Base-by-base conservation (phyloP, 1,140 invertebrate genomes). In the Diploscapter pachys region DNA sequence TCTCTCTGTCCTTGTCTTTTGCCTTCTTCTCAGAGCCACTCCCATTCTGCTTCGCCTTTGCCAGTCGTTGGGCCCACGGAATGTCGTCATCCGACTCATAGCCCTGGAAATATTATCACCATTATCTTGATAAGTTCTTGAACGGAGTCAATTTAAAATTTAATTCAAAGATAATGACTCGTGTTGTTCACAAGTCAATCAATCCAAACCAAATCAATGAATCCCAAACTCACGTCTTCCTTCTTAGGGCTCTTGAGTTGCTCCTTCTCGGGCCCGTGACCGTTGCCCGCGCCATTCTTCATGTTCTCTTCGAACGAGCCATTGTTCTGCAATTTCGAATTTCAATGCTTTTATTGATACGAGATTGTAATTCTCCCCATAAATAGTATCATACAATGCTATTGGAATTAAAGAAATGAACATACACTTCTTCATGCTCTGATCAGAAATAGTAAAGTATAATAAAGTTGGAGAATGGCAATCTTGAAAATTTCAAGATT, bases 1-100 rank as follows among this genome's bases (percentile, higher is more conserved):
- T 65, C 31, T 72, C 69, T 13, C 80, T 79, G 4, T 68, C 63
- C 56, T 73, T 74, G 51, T 68, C 48, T 77, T 69, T 51, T 11
- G 64, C 9, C 13, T 63, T 68, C 63, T 68, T 68, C 51, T 52
- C 6, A 59, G 74, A 70, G 8, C 62, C 55, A 48, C 71, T 71
- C 59, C 62, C 55, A 48, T 78, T 71, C 59, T 54, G 11, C 53
- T 77, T 77, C n/a, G 5, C 56, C 53, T 77, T 77, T n/a, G 5
- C 56, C 55, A 75, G 54, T 11, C 67, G 11, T 13, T 75, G 65
- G 31, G 76, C 69, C 77, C 77, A 78, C n/a, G 77, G 77, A 52
- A 79, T 73, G 62, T 78, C 72, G 76, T 77, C 76, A 11, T 78
- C 77, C 31, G 77, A 11, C 64, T 11, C 64, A n/a, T 9, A 11